Base-by-base conservation (phyloP, 2,888 invertebrate genomes). In the Salticus scenicus region DNA sequence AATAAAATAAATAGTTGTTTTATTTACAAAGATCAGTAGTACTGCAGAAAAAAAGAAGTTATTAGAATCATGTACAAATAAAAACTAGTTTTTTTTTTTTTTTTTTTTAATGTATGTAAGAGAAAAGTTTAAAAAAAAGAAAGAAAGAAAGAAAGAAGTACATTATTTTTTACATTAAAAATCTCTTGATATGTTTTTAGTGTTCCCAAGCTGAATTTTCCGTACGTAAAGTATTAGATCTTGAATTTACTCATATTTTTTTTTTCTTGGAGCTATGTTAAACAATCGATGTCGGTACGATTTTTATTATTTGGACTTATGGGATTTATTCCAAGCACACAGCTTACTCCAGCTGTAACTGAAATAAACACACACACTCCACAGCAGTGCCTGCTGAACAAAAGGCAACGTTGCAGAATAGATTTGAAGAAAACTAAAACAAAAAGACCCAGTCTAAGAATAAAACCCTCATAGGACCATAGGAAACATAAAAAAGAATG, bases 401-500 rank as follows among this genome's bases (percentile, higher is more conserved):
- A 57, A 24, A 57, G 57, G 57, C 24, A 17, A 47, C 7, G 42
- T 17, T 17, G 42, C 42, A 4, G 57, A 57, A 57, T 57, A 24
- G 57, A 57, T 57, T 57, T 24, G 24, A 12, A 17, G n/a, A 57
- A 47, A 57, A 57, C 57, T 57, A 57, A 57, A 57, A 57, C 24
- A 24, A 57, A 57, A 57, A 4, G 7, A 57, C 4, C 8, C 4
- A 57, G 7, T 24, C 17, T 8, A 2, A 57, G 57, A 57, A 57
- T 57, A 57, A 57, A 57, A 57, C 24, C 57, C 57, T 57, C 57
- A 24, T 24, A 57, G 57, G 57, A 57, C 57, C 57, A n/a, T 57
- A 57, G 24, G 24, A 57, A n/a, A 20, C 4, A 17, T 8, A 24
- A 47, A 47, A 57, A 57, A 57, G 57, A 24, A 57, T 57, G 12